Base-by-base conservation (phyloP, 2,797 vertebrate genomes). In the Menidia menidia region DNA sequence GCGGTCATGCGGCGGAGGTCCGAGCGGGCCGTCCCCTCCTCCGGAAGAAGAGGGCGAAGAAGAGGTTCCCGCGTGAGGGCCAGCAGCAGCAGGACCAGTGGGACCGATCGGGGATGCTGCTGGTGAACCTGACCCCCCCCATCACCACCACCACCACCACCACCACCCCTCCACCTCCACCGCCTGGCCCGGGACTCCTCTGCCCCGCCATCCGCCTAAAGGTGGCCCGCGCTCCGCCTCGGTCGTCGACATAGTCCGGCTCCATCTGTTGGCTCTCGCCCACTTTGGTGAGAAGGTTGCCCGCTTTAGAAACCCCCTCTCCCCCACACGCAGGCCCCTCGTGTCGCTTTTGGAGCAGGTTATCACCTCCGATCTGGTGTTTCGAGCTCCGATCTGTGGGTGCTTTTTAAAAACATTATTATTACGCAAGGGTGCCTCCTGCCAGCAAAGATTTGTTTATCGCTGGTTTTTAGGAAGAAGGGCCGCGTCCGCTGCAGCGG, bases 41-140 rank as follows among this genome's bases (percentile, higher is more conserved):
- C 63, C 55, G 35, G 55, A 42, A 42, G 10, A 31, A 44, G 42
- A 25, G 25, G 25, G 25, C 25, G 25, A 43, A 19, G 35, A 57
- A 12, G 51, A 63, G 67, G 81, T n/a, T 25, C 50, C 60, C 73
- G 87, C 77, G 81, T 77, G 80, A 44, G 71, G 73, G 47, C 48
- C 68, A 41, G 78, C 12, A 64, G 65, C 18, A 61, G 67, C 74
- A 45, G 25, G 25, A 25, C 25, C 57, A 47, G 52, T 57, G 13
- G 63, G 32, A 56, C 63, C 60, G 57, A 56, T 42, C 68, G 51
- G 77, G 61, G 81, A 90, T 80, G 78, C 83, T 85, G 68, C 76
- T 63, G 73, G 35, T 83, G 71, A 79, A 50, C 69, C 47, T 43
- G 68, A 50, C 77, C 57, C 63, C 39, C 33, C 19, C 56, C 56